phyloP scores from a whole-genome alignment of 2,888 invertebrate species.

The Melinaea menophilus region DNA sequence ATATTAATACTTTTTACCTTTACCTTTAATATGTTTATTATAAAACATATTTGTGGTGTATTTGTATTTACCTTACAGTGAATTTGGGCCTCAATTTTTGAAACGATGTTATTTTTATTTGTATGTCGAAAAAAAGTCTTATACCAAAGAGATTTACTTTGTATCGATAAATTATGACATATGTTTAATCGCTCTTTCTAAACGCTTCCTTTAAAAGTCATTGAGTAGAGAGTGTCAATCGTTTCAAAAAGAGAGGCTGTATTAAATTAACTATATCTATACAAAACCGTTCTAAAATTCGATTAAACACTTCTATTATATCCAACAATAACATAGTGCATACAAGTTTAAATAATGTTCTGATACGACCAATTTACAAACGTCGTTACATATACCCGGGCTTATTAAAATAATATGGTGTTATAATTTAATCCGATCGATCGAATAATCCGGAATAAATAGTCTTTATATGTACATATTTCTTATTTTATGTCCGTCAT shows the following conservation, averaged over 20 bases:
- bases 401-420: too few relatives aligned
- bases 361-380: conserved; percentile 31
- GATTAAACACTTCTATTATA: conserved; percentile 25
- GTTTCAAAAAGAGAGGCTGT: conserved; percentile 24
- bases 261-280: conserved; percentile 24
- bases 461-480: too few relatives aligned
- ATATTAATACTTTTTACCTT: conserved; percentile 30
- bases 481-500: neutral
- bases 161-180: too few relatives aligned
- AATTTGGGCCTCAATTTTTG: conserved; percentile 52
- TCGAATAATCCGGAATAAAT: too few relatives aligned
- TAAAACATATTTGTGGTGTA: conserved; percentile 57
- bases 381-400: conserved; percentile 9
- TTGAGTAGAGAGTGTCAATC: neutral
- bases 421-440: too few relatives aligned
- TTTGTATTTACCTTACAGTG: conserved; percentile 75
- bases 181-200: too few relatives aligned
- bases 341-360: conserved; percentile 31
- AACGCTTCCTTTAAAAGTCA: too few relatives aligned
- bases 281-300: conserved; percentile 23
- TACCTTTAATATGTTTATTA: conserved; percentile 25
- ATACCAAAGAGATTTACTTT: too few relatives aligned
- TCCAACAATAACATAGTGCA: conserved; percentile 44
- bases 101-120: conserved; percentile 38
- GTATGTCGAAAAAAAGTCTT: neutral